Conservation (phyloP, 2,797 vertebrate species). For the Eurystomus glaucurus region DNA sequence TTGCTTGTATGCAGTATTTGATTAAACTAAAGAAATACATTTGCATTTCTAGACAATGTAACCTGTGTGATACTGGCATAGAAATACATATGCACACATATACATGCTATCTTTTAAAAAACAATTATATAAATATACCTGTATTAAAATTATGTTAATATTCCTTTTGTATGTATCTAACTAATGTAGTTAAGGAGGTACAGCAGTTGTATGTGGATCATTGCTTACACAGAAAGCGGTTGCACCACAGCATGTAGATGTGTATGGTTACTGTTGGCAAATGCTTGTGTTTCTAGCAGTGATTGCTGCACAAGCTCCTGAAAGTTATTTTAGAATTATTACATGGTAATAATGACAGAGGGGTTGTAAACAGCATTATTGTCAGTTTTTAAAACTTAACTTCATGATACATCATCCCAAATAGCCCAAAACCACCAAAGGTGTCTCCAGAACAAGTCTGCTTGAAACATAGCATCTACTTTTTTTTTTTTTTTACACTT, state of each 20-base stretch:
- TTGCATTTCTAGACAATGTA: not conserved
- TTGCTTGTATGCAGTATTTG: not conserved
- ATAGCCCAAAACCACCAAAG: not conserved
- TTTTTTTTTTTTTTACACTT: not conserved
- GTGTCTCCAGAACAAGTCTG: not conserved
- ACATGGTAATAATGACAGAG: not conserved
- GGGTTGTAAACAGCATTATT: not conserved
- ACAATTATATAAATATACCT: not conserved
- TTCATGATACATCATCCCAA: not conserved
- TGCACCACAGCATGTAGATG: accelerated
- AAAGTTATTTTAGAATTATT: not conserved
- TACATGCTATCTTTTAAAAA: not conserved
- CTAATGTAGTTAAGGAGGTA: not conserved
- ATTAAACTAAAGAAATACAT: not conserved
- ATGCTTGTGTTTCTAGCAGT: not conserved
- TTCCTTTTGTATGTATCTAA: not conserved
- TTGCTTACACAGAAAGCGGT: not conserved
- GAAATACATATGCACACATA: not conserved
- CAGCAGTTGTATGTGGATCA: accelerated
- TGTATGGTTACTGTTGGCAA: not conserved
- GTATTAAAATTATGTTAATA: not conserved
- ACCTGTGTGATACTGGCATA: not conserved
- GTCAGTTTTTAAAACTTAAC: not conserved
- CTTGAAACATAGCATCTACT: not conserved
- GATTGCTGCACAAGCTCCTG: not conserved